These are phyloP conservation scores for Rhingia rostrata DNA, from an alignment of 2,888 invertebrate species.

Conservation along the genomic window DNA sequence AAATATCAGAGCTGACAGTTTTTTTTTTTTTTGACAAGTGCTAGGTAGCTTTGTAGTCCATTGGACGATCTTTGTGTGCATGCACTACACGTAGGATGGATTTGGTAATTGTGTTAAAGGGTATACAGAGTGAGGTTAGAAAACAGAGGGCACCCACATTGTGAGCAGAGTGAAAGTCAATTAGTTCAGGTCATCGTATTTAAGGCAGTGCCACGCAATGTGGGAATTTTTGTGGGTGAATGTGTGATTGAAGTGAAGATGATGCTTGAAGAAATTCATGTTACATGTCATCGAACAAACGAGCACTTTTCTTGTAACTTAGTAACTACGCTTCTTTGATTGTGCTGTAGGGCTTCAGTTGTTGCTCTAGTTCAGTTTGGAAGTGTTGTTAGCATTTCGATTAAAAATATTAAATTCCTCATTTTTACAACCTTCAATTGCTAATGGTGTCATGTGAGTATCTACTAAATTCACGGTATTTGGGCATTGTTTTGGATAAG, in stretches of 20 bases:
- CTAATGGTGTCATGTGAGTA: too few relatives aligned
- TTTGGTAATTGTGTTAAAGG: slow-evolving; percentile 60
- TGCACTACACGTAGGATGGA: slow-evolving; percentile 7
- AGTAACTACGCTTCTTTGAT: too few relatives aligned
- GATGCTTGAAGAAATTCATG: neutral
- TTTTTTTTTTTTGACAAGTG: slow-evolving; percentile 48
- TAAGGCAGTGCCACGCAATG: slow-evolving; percentile 34
- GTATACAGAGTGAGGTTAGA: slow-evolving; percentile 40
- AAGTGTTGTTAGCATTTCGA: too few relatives aligned
- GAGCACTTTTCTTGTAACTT: too few relatives aligned
- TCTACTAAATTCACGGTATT: too few relatives aligned
- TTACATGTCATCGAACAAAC: neutral
- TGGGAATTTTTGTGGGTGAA: neutral
- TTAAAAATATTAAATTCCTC: too few relatives aligned
- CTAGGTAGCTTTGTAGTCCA: slow-evolving; percentile 17
- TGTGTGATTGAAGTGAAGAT: neutral
- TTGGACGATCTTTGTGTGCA: slow-evolving; percentile 18
- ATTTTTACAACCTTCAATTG: too few relatives aligned
- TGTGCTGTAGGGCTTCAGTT: too few relatives aligned
- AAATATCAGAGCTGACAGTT: slow-evolving; percentile 27
- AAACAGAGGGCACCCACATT: slow-evolving; percentile 42
- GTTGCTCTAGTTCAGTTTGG: too few relatives aligned
- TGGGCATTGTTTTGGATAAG: too few relatives aligned
- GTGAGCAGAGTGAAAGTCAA: slow-evolving; percentile 63
- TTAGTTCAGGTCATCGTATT: slow-evolving; percentile 44